These are phyloP conservation scores for Drosophila infuscata DNA, from an alignment of 2,888 invertebrate species.

Conservation along the genomic window DNA sequence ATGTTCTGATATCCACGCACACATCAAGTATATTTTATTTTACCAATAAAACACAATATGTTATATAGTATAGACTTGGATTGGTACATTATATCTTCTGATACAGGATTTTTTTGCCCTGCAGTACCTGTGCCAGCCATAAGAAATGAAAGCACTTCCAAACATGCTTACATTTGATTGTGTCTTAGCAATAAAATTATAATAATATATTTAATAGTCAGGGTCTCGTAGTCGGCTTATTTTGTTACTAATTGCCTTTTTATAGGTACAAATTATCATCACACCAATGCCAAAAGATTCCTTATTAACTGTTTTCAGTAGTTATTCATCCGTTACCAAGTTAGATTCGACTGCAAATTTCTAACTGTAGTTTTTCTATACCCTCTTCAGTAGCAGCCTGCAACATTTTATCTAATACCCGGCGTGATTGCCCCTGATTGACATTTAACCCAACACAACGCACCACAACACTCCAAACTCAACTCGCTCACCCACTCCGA, in stretches of 20 bases:
- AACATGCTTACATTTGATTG: neutral
- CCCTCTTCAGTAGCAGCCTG: neutral
- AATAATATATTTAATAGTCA: neutral
- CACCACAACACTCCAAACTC: constrained; percentile 17
- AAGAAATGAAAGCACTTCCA: neutral
- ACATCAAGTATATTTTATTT: neutral
- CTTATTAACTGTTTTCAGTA: neutral
- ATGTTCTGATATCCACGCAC: neutral
- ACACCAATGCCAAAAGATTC: neutral
- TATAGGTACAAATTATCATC: too few species aligned
- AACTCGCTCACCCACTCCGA: neutral
- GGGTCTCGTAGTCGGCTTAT: neutral
- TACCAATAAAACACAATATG: neutral
- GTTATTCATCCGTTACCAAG: neutral
- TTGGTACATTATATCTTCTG: neutral
- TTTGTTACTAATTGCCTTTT: neutral
- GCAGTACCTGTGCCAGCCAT: neutral
- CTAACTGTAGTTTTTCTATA: neutral
- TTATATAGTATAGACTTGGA: neutral
- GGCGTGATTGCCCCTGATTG: constrained; percentile 61
- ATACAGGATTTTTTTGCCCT: neutral
- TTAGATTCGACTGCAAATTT: too few species aligned
- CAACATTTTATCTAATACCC: constrained; percentile 5
- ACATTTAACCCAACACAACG: constrained; percentile 56
- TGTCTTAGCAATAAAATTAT: neutral